Base-by-base conservation (phyloP, 2,113 vertebrate species). In the Charina bottae region DNA sequence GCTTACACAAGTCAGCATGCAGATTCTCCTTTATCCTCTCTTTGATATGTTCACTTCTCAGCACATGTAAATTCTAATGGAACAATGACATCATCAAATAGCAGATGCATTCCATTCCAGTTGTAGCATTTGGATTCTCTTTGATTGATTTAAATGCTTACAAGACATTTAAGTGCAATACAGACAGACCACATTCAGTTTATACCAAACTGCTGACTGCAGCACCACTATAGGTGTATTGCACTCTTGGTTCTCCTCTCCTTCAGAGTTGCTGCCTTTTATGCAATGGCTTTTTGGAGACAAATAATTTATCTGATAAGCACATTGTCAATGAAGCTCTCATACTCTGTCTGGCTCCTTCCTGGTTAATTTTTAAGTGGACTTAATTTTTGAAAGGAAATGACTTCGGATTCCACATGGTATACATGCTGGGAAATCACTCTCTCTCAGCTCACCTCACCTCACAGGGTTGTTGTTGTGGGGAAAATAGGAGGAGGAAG, bases 131-230 rank as follows among this genome's bases (percentile, higher is more conserved):
- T 56, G 15, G 89, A 46, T 60, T 93, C 10, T 0, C 93, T 89
- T 92, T 37, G 93, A 26, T 92, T 87, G 83, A 93, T 95, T 88
- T 72, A 96, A 94, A 90, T 2, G 49, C 93, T 94, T 93, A 86
- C 62, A 94, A 95, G 92, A 94, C 95, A 95, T 26, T 89, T 68
- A 95, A 95, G 64, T 93, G 89, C 89, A 91, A 94, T 93, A 90
- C 90, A 92, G 91, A 37, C 83, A 91, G 96, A 89, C 93, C 89
- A 3, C 49, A 93, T 85, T 93, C 49, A 58, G 6, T 96, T 94
- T 92, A 94, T 93, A 28, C 93, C 91, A 96, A 96, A 97, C 58
- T 96, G 96, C 95, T 97, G 94, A 97, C 94, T 85, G 58, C 87
- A 95, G 91, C 93, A 95, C 87, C 92, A 87, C 83, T 94, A 94